phyloP scores from a whole-genome alignment of 2,888 invertebrate genomes.

The Ischnura elegans region DNA sequence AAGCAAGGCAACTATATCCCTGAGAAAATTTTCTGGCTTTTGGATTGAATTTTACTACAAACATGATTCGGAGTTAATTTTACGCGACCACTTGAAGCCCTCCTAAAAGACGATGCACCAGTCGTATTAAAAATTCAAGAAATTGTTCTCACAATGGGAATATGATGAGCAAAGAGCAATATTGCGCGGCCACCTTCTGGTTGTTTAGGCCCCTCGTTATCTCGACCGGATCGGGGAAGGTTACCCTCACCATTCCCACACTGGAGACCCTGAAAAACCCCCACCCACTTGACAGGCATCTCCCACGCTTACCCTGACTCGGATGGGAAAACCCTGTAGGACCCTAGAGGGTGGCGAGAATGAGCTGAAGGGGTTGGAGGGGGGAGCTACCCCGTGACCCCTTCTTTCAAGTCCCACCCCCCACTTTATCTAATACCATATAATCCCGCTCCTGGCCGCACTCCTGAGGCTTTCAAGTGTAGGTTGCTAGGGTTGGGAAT shows the following conservation, averaged over 20 bases:
- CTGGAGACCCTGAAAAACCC: too few relatives aligned
- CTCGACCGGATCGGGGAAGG: not conserved
- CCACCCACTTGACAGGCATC: slow-evolving; percentile 21
- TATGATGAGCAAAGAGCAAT: slow-evolving; percentile 1
- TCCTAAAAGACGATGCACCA: not conserved
- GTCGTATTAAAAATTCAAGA: not conserved
- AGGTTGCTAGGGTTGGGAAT: not conserved
- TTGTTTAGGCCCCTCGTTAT: not conserved
- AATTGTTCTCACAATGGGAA: not conserved
- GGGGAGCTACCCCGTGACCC: slow-evolving; percentile 23
- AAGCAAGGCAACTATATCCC: too few relatives aligned
- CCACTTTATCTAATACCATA: slow-evolving; percentile 66
- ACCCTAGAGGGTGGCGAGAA: not conserved
- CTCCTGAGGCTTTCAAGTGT: slow-evolving; percentile 45
- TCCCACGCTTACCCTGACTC: not conserved
- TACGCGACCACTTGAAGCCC: not conserved
- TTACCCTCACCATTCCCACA: not conserved
- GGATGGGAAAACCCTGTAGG: slow-evolving; percentile 2
- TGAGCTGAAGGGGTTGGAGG: not conserved
- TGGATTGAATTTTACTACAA: too few relatives aligned
- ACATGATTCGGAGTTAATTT: not conserved
- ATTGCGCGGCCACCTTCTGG: not conserved
- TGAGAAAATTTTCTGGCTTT: too few relatives aligned
- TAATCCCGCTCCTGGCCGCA: slow-evolving; percentile 57
- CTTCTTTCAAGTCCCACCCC: slow-evolving; percentile 7